phyloP scores from a whole-genome alignment of 2,888 invertebrate genomes.

The Pherbina coryleti region DNA sequence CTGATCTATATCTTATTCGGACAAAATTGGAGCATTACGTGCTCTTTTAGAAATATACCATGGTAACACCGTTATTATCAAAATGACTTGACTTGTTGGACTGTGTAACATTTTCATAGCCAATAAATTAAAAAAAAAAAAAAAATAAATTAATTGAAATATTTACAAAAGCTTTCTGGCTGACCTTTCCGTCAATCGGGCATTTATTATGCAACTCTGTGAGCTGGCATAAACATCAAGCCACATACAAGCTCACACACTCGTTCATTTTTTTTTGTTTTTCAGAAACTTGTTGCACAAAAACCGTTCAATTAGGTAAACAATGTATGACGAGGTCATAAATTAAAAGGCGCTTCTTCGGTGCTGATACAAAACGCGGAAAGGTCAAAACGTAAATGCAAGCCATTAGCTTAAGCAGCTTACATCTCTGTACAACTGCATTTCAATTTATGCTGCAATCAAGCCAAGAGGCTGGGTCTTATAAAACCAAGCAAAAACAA shows the following conservation, averaged over 20 bases:
- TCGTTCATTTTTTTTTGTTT: no score
- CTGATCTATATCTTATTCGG: no score
- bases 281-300: slow-evolving; percentile 3
- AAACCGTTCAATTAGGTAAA: slow-evolving; percentile 13
- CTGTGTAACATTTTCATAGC: no score
- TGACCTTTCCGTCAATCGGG: not conserved
- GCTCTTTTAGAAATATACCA: no score
- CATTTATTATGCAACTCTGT: slow-evolving; percentile 19
- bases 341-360: slow-evolving; percentile 30
- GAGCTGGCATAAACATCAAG: slow-evolving; percentile 8
- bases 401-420: slow-evolving; percentile 14
- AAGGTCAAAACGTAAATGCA: slow-evolving; percentile 18
- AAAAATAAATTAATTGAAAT: not conserved
- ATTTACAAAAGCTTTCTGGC: not conserved
- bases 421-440: slow-evolving; percentile 1
- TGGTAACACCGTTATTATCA: not conserved
- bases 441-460: slow-evolving; percentile 9
- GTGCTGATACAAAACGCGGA: not conserved
- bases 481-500: not conserved
- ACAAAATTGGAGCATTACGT: no score
- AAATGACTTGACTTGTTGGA: no score
- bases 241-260: no score
- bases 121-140: no score
- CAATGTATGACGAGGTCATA: slow-evolving; percentile 16
- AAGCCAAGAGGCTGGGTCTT: not conserved